Base-by-base conservation (phyloP, 2,888 invertebrate species). In the Argyra leucocephala region DNA sequence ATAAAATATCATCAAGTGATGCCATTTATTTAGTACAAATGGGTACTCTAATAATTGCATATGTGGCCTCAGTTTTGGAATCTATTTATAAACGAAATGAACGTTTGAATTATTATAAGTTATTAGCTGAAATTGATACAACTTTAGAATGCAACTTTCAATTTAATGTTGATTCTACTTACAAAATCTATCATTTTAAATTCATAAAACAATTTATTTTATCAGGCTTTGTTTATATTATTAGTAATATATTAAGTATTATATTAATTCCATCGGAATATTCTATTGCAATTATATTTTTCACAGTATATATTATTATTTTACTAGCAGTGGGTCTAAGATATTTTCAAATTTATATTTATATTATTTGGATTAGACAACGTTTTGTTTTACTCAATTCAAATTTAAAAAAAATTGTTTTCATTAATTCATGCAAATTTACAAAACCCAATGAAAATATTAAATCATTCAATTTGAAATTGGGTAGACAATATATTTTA, bases 391-490 rank as follows among this genome's bases (percentile, higher is more conserved):
- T 48, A 5, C 9, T 48, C 5, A 9, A 48, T 48, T n/a, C 6
- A 15, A 48, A 18, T n/a, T 48, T 48, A 48, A 48, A 48, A 18
- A 5, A 6, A 48, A 48, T 48, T 18, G 3, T 18, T 48, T n/a
- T 48, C 5, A 15, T 12, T 48, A 48, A 48, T 1, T 12, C 9
- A 2, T 18, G 18, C n/a, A 15, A 2, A 48, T 48, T 48, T 18
- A 15, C 12, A 1, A 48, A 48, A 18, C 18, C 1, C 2, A 5
- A 48, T 5, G 5, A 9, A 48, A 48, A 48, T 1, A 48, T 48
- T 48, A 48, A 48, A 60, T 57, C 66, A 64, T 36, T 67, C 64
- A 67, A 69, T 65, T 67, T 66, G 67, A 68, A 69, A 67, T 67
- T 22, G 1, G 12, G 31, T 37, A 58, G 61, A 65, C 31, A 12